These are phyloP conservation scores for Tonatia bakeri DNA, from an alignment of 2,113 vertebrate species.

Conservation along the genomic window DNA sequence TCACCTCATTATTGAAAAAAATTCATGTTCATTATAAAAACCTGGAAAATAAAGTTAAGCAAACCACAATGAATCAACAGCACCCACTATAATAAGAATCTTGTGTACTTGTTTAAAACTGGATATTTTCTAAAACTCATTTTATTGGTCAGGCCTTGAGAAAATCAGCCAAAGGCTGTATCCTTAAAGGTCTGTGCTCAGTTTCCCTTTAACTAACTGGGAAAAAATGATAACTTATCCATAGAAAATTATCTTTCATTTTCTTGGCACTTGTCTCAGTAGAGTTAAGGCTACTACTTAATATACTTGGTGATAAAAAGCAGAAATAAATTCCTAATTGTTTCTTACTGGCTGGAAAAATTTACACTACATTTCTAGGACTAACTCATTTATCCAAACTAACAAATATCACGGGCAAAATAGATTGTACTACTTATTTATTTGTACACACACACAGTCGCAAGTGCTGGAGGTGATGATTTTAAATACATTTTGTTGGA, in stretches of 20 bases:
- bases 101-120: not conserved
- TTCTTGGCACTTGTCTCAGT: not conserved
- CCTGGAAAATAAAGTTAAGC: not conserved
- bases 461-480: not conserved
- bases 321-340: not conserved
- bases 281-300: not conserved
- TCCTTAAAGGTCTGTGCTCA: not conserved
- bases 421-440: not conserved
- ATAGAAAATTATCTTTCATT: not conserved
- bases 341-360: not conserved
- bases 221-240: not conserved
- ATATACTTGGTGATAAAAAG: not conserved
- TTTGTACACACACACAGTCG: not conserved
- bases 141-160: not conserved
- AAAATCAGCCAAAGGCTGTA: not conserved
- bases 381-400: not conserved
- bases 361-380: not conserved
- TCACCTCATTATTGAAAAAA: not conserved
- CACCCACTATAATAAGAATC: not conserved
- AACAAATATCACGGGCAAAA: not conserved
- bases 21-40: slow-evolving; percentile 31
- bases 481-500: not conserved
- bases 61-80: slow-evolving; percentile 33
- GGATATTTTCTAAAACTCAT: not conserved
- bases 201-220: not conserved